phyloP scores from a whole-genome alignment of 2,888 invertebrate species.

The Chydorus sphaericus region DNA sequence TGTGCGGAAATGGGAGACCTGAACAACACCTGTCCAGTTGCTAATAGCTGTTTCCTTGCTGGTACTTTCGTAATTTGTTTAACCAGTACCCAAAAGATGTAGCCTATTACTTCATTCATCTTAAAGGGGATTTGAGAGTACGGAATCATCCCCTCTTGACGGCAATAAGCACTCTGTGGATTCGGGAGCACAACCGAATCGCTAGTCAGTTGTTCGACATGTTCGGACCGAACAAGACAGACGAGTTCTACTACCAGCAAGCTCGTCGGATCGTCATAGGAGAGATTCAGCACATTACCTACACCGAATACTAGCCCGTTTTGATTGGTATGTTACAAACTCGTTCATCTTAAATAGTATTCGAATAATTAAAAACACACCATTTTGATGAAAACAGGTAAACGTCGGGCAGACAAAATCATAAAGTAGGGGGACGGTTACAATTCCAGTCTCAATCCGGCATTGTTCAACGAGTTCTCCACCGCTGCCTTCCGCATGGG shows the following conservation, averaged over 20 bases:
- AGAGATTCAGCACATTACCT: not conserved
- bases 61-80: not conserved
- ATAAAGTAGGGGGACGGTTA: too few relatives aligned
- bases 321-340: not conserved
- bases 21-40: not conserved
- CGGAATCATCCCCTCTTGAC: not conserved
- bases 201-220: not conserved
- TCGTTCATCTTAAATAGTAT: not conserved
- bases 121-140: not conserved
- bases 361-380: not conserved
- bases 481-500: not conserved
- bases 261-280: not conserved
- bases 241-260: not conserved
- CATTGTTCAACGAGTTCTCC: not conserved
- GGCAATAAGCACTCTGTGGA: not conserved
- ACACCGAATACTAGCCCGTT: not conserved
- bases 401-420: too few relatives aligned
- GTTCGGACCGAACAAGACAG: not conserved
- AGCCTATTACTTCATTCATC: not conserved
- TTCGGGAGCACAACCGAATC: not conserved
- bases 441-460: too few relatives aligned
- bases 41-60: not conserved
- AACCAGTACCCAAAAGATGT: not conserved
- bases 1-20: not conserved
- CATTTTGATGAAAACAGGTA: not conserved